Evolutionary conservation across 2,797 vertebrate genomes (phyloP).

Genomic region (Melanotaenia maccullochi): DNA sequence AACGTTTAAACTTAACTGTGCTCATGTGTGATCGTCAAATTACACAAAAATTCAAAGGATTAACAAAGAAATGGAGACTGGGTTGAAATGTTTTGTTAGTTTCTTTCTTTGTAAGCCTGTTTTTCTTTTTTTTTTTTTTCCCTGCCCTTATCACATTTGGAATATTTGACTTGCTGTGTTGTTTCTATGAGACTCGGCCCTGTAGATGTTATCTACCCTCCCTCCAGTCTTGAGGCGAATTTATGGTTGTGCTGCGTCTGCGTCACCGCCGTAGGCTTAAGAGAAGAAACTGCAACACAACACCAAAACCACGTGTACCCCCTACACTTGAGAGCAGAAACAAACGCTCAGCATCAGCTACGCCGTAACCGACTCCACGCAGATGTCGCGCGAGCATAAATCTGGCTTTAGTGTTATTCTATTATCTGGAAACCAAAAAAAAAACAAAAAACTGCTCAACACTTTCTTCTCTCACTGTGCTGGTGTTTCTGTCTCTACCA

Average conservation of each 20-base stretch:
- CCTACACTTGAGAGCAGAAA: too few species aligned
- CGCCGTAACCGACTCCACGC: too few species aligned
- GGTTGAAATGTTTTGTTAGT: not conserved
- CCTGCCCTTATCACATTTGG: not conserved
- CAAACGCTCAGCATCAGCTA: too few species aligned
- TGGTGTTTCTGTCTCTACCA: slow-evolving; percentile 4
- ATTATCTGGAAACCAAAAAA: slow-evolving; percentile 29
- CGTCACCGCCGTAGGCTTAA: too few species aligned
- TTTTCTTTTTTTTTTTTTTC: not conserved
- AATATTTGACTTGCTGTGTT: slow-evolving; percentile 8
- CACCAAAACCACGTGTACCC: too few species aligned
- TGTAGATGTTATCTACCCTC: slow-evolving; percentile 13
- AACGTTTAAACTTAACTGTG: not conserved
- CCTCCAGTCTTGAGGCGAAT: slow-evolving; percentile 24
- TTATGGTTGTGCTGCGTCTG: too few species aligned
- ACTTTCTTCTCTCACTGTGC: slow-evolving; percentile 18
- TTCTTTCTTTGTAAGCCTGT: not conserved
- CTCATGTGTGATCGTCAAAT: not conserved
- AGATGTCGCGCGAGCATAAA: too few species aligned
- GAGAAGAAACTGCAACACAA: too few species aligned
- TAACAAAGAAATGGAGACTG: not conserved
- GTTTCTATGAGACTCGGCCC: slow-evolving; percentile 9
- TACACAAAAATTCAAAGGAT: not conserved
- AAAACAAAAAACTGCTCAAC: slow-evolving; percentile 11
- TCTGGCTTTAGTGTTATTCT: too few species aligned